A percentile compares a stretch with the other conserved stretches of the same genome.
Conservation (phyloP, 2,797 vertebrate genomes). For the Gobionotothen gibberifrons region DNA sequence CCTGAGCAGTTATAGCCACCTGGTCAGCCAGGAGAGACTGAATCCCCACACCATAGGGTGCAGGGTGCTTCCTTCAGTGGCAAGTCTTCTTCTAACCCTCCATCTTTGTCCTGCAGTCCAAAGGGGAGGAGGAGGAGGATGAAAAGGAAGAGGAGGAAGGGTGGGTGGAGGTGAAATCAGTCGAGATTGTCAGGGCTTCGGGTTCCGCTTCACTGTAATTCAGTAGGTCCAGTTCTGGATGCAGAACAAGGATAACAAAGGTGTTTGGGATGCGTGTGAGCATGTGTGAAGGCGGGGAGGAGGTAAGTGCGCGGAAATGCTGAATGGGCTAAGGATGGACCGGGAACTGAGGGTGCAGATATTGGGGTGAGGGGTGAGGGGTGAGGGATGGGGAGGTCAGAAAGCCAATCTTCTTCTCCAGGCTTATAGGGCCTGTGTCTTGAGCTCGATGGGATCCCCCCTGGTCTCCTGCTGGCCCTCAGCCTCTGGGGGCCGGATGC, state of each 20-base stretch:
- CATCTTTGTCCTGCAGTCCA: slow-evolving; percentile 75
- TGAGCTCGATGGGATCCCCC: slow-evolving; percentile 92
- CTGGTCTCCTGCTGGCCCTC: slow-evolving; percentile 87
- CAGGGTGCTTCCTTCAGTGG: slow-evolving; percentile 68
- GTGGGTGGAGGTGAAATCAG: slow-evolving; percentile 32
- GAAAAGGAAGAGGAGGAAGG: slow-evolving; percentile 15
- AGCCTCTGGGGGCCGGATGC: slow-evolving; percentile 82
- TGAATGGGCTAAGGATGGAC: slow-evolving; percentile 61
- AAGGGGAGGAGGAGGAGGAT: slow-evolving; percentile 38
- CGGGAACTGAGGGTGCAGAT: slow-evolving; percentile 55
- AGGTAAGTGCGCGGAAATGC: slow-evolving; percentile 65
- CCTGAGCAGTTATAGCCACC: slow-evolving; percentile 79
- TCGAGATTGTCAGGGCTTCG: slow-evolving; percentile 57
- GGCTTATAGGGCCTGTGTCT: slow-evolving; percentile 91
- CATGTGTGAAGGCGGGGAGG: slow-evolving; percentile 45
- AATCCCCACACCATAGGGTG: slow-evolving; percentile 64
- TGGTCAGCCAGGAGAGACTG: slow-evolving; percentile 66
- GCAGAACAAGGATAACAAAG: slow-evolving; percentile 49
- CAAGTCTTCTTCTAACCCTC: slow-evolving; percentile 79
- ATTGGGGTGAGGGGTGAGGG: slow-evolving; percentile 39
- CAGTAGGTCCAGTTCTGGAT: slow-evolving; percentile 64
- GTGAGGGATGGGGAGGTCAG: slow-evolving; percentile 49
- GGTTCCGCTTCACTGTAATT: slow-evolving; percentile 51
- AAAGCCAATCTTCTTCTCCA: slow-evolving; percentile 65
- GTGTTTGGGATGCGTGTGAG: slow-evolving; percentile 45